Evolutionary conservation across 2,888 invertebrate species (phyloP).

Genomic region (Catocala sponsa): DNA sequence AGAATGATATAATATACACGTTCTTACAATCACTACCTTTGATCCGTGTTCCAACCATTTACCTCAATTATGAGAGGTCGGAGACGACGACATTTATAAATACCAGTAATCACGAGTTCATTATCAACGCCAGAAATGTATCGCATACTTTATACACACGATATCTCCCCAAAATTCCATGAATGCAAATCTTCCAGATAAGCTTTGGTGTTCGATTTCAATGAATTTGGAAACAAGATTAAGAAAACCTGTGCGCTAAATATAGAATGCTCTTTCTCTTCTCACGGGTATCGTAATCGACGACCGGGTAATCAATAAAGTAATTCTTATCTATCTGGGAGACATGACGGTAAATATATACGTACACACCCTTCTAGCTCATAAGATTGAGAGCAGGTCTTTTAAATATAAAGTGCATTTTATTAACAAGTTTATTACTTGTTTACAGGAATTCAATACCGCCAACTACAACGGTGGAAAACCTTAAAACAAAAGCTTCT

Average conservation of each 20-base stretch:
- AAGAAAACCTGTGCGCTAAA: not conserved
- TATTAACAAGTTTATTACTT: constrained; percentile 7
- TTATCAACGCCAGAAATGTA: not conserved
- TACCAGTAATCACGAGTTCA: not conserved
- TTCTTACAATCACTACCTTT: no score
- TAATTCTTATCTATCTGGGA: not conserved
- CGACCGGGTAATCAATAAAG: not conserved
- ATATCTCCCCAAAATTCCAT: not conserved
- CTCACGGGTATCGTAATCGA: constrained; percentile 4
- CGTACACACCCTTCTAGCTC: no score
- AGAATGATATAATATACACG: no score
- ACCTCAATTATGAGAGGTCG: no score
- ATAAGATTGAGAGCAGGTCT: no score
- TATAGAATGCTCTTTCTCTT: not conserved
- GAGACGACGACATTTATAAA: not conserved
- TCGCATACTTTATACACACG: no score
- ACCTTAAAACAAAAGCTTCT: constrained; percentile 88
- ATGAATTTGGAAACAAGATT: not conserved
- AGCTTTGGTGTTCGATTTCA: not conserved
- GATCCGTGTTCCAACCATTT: no score
- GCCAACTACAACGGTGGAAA: constrained; percentile 90
- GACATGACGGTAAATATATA: no score
- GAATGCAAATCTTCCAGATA: not conserved
- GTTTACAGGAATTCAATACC: constrained; percentile 91
- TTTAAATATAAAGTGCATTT: no score